phyloP scores from a whole-genome alignment of 2,888 invertebrate species.

The Phytoseiulus persimilis region DNA sequence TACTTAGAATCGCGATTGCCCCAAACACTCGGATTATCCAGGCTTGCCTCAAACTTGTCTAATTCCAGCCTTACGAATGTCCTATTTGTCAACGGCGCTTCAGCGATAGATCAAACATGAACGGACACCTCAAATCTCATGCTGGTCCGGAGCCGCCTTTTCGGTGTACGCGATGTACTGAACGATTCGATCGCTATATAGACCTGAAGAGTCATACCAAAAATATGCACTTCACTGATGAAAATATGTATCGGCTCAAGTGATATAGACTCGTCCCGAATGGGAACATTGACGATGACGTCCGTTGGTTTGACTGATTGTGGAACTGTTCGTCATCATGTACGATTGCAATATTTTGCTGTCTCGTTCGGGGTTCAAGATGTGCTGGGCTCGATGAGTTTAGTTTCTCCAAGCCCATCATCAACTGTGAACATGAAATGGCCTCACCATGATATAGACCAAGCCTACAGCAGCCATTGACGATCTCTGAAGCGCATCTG shows the following conservation, averaged over 20 bases:
- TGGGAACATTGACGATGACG: not conserved
- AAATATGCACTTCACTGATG: conserved; percentile 26
- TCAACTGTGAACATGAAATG: not conserved
- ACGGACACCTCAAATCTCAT: conserved; percentile 25
- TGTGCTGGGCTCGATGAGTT: not conserved
- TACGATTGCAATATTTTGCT: not conserved
- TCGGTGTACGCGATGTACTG: conserved; percentile 20
- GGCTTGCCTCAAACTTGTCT: not conserved
- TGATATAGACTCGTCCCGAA: not conserved
- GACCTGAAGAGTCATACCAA: conserved; percentile 29
- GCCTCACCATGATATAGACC: not conserved
- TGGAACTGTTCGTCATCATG: not conserved
- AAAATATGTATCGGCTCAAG: conserved; percentile 19
- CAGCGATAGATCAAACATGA: conserved; percentile 35
- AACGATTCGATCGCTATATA: conserved; percentile 23
- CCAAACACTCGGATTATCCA: too few relatives aligned
- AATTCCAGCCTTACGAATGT: conserved; percentile 24
- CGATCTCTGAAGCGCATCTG: not conserved
- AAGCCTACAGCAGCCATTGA: not conserved
- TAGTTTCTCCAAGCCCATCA: not conserved
- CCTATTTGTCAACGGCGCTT: conserved; percentile 29
- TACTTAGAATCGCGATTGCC: not conserved
- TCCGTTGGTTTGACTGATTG: not conserved
- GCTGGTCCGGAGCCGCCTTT: conserved; percentile 26
- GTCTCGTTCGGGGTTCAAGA: not conserved